Evolutionary conservation across 2,797 vertebrate genomes (phyloP), one percentile per base, ranked within the genome.

Genomic region (Anabas testudineus): DNA sequence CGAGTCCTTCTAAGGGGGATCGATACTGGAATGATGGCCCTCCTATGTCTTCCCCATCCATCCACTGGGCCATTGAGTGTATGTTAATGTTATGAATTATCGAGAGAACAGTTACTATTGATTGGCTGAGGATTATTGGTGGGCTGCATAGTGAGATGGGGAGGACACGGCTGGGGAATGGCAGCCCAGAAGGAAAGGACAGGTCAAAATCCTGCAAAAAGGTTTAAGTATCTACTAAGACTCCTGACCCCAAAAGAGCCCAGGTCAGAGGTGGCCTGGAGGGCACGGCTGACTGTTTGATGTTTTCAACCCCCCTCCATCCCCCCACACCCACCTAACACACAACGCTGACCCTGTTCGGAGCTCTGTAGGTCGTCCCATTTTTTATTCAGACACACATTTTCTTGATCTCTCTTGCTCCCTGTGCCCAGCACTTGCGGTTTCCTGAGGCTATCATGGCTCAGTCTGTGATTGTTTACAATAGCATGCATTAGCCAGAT

Each of bases 61-160:
- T 95, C 93, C 88, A 85, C 88, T 84, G 74, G 89, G 88, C 92
- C 93, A 94, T 93, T 93, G 94, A 94, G 92, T 92, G 91, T 94
- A 95, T 94, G 94, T 94, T 95, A 95, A 95, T 95, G 93, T 95
- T 95, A 94, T 95, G 94, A 94, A 95, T 95, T 95, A 95, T 95
- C 93, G 94, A 94, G 92, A 94, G 93, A 94, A 93, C 92, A 91
- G 93, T 94, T 94, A 93, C 91, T 95, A 95, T 95, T 94, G 94
- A 95, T 94, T 91, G 90, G 87, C 73, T 71, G 87, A 67, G 90
- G 92, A 95, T 94, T 95, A 94, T 94, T 92, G 92, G 90, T 90
- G 90, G 90, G 90, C 84, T 80, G 82, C 76, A 58, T 82, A 75
- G 84, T 47, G 41, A 80, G 63, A 74, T 62, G 76, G 69, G 81